Base-by-base conservation (phyloP, 1,140 invertebrate genomes). In the Drosophila elegans region DNA sequence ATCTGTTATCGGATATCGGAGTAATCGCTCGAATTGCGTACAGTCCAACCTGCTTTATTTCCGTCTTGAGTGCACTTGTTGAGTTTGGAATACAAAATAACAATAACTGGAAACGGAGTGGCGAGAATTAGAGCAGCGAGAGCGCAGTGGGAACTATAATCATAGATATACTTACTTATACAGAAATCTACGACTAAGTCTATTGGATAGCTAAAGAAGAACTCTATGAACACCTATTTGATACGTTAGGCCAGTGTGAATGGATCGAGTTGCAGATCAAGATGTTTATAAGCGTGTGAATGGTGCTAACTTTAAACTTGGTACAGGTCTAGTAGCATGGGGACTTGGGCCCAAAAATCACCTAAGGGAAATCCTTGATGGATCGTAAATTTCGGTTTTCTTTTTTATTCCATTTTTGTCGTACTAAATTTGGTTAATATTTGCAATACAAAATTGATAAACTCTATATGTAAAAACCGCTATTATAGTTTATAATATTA, bases 21-120 rank as follows among this genome's bases (percentile, higher is more conserved):
- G 38, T 44, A 16, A 54, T 54, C 39, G 66, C 48, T 44, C 38
- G 49, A 57, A 9, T 34, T 62, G 54, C 27, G 46, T 68, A 27
- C 38, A 64, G 49, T 68, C 41, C 32, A 44, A 27, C 6, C 10
- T 29, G 39, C 61, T 62, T 80, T 57, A 45, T 63, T 81, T 80
- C 25, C 46, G 72, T 80, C 72, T 72, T 44, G 60, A 62, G 46
- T 83, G 61, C 76, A 80, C 76, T 84, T 83, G 71, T 83, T 83
- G 61, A 74, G 71, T 80, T 84, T 62, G 36, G 34, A 69, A 71
- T 56, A 69, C 42, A 57, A 32, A 34, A 53, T 68, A 69, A 56
- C n/a, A 21, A 56, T 69, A 66, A 49, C 13, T 34, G 16, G 36
- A 13, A 16, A 16, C 52, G 52, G 38, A 34, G 29, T 36, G 49